phyloP scores from a whole-genome alignment of 1,140 invertebrate species.

The Brachionus manjavacas region DNA sequence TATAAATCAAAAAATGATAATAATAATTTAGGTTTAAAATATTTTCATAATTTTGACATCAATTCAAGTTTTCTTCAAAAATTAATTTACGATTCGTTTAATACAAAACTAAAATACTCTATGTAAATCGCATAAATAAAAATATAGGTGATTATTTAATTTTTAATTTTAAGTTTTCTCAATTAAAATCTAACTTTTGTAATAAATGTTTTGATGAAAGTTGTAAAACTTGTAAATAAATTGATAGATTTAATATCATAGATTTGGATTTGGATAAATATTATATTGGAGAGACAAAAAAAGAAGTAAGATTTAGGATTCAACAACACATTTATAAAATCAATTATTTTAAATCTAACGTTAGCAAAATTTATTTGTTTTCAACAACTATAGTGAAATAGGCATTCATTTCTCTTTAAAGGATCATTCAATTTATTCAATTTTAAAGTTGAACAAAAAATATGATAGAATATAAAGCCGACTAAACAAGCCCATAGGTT shows the following conservation, averaged over 20 bases:
- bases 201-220: neutral
- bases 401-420: too few relatives aligned
- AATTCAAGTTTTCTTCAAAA: neutral
- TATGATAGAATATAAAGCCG: too few relatives aligned
- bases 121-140: neutral
- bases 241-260: neutral
- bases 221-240: neutral
- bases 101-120: neutral
- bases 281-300: neutral
- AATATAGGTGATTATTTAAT: neutral
- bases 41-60: neutral
- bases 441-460: too few relatives aligned
- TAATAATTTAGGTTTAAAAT: neutral
- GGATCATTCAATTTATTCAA: too few relatives aligned
- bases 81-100: neutral
- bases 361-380: neutral
- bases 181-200: neutral
- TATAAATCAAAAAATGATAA: neutral
- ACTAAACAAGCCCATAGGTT: too few relatives aligned
- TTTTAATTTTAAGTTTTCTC: neutral
- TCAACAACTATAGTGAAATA: too few relatives aligned
- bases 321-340: neutral
- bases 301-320: neutral
- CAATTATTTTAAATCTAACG: neutral
- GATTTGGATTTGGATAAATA: neutral